phyloP scores from a whole-genome alignment of 2,797 vertebrate genomes.

The Esox lucius region DNA sequence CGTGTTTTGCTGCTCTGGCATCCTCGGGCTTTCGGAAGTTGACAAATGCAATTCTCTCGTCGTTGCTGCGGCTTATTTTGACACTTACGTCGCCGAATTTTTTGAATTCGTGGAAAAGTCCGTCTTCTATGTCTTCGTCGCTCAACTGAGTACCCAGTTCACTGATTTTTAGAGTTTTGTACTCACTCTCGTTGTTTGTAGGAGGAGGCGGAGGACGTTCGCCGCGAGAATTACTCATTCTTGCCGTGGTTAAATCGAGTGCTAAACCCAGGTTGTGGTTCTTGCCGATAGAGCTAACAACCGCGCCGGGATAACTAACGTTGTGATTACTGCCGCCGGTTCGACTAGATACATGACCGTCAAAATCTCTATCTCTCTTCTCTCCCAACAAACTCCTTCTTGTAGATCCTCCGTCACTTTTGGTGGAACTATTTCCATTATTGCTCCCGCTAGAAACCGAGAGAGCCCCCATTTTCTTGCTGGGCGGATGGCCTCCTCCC shows the following conservation, averaged over 20 bases:
- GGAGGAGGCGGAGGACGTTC: constrained; percentile 73
- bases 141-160: constrained; percentile 93
- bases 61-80: constrained; percentile 91
- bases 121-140: constrained; percentile 97
- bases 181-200: constrained; percentile 79
- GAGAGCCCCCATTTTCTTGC: constrained; percentile 84
- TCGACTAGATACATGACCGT: constrained; percentile 76
- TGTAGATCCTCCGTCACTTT: constrained; percentile 72
- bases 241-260: constrained; percentile 68
- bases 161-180: constrained; percentile 97
- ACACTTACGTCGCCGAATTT: constrained; percentile 97
- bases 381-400: constrained; percentile 77
- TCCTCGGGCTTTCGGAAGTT: constrained; percentile 96
- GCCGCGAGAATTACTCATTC: constrained; percentile 64
- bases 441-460: constrained; percentile 81
- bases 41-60: constrained; percentile 93
- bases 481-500: constrained; percentile 88
- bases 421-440: constrained; percentile 77
- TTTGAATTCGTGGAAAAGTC: constrained; percentile 96
- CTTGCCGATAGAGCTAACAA: constrained; percentile 70
- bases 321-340: constrained; percentile 81
- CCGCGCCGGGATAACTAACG: constrained; percentile 63
- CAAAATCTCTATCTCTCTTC: constrained; percentile 88
- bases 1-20: constrained; percentile 92
- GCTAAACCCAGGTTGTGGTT: constrained; percentile 77